These are phyloP conservation scores for Listronotus bonariensis DNA, from an alignment of 1,140 invertebrate genomes.

Conservation along the genomic window DNA sequence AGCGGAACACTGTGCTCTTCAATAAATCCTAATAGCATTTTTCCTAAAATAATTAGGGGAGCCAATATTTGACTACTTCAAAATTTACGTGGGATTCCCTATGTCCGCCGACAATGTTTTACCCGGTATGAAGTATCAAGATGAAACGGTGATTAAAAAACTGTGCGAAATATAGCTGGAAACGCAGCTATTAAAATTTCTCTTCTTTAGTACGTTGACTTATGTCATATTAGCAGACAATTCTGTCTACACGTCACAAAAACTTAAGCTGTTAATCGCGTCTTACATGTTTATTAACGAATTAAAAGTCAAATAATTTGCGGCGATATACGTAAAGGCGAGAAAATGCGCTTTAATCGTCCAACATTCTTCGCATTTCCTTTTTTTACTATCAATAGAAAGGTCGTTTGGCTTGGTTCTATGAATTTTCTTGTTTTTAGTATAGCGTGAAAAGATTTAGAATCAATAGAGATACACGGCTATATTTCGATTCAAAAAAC, in stretches of 20 bases:
- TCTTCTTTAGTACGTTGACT: too few species aligned
- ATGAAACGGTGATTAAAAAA: too few species aligned
- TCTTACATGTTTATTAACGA: slow-evolving; percentile 26
- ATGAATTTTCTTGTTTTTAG: slow-evolving; percentile 18
- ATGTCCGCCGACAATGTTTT: too few species aligned
- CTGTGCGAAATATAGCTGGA: too few species aligned
- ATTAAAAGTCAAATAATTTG: slow-evolving; percentile 14
- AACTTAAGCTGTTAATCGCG: slow-evolving; percentile 22
- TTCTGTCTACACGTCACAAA: slow-evolving; percentile 7
- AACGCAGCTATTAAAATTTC: too few species aligned
- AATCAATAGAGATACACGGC: neutral
- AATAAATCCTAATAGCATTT: too few species aligned
- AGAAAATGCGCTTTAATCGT: slow-evolving; percentile 27
- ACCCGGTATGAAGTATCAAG: too few species aligned
- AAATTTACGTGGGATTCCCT: too few species aligned
- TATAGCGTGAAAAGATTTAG: slow-evolving; percentile 14
- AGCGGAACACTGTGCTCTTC: too few species aligned
- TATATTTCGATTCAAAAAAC: too few species aligned
- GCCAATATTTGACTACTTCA: too few species aligned
- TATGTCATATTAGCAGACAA: slow-evolving; percentile 7
- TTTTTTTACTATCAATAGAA: slow-evolving; percentile 32
- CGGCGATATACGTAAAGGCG: slow-evolving; percentile 16
- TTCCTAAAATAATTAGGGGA: too few species aligned
- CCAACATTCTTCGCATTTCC: slow-evolving; percentile 23
- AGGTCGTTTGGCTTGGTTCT: slow-evolving; percentile 14